phyloP scores from a whole-genome alignment of 2,888 invertebrate genomes.

The Drosophila robusta region DNA sequence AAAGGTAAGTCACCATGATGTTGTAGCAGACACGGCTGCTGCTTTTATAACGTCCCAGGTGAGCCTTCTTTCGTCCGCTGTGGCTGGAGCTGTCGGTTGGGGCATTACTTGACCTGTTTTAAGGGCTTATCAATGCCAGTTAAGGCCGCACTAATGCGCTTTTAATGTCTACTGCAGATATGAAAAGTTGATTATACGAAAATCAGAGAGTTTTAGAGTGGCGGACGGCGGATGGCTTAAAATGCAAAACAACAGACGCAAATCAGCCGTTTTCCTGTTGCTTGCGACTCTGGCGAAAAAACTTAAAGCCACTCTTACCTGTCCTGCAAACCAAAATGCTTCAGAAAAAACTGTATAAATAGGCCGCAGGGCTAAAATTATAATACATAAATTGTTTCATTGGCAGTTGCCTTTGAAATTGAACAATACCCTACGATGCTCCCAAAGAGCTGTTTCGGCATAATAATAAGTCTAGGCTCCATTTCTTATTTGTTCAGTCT shows the following conservation, averaged over 20 bases:
- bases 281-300: no score
- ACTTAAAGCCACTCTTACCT: slow-evolving; percentile 32
- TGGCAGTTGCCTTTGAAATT: slow-evolving; percentile 76
- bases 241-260: slow-evolving; percentile 65
- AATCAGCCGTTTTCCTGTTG: slow-evolving; percentile 9
- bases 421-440: slow-evolving; percentile 22
- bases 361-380: slow-evolving; percentile 79
- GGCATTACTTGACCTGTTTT: slow-evolving; percentile 35
- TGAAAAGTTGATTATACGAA: slow-evolving; percentile 83
- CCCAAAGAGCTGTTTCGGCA: slow-evolving; percentile 5
- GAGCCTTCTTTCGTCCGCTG: slow-evolving; percentile 36
- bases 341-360: slow-evolving; percentile 57
- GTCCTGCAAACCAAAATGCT: slow-evolving; percentile 37
- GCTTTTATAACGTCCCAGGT: slow-evolving; percentile 1
- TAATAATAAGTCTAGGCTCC: neutral
- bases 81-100: no score
- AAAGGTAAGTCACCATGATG: slow-evolving; percentile 89
- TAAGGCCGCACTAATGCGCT: slow-evolving; percentile 85
- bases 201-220: slow-evolving; percentile 33
- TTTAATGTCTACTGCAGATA: slow-evolving; percentile 85
- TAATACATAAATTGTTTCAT: slow-evolving; percentile 80
- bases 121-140: slow-evolving; percentile 70
- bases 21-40: no score
- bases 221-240: slow-evolving; percentile 32
- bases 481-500: neutral